Evolutionary conservation across 92 coral and sea anemone genomes (phyloP), one percentile per base, ranked within the genome.

Genomic region (Paramuricea clavata): DNA sequence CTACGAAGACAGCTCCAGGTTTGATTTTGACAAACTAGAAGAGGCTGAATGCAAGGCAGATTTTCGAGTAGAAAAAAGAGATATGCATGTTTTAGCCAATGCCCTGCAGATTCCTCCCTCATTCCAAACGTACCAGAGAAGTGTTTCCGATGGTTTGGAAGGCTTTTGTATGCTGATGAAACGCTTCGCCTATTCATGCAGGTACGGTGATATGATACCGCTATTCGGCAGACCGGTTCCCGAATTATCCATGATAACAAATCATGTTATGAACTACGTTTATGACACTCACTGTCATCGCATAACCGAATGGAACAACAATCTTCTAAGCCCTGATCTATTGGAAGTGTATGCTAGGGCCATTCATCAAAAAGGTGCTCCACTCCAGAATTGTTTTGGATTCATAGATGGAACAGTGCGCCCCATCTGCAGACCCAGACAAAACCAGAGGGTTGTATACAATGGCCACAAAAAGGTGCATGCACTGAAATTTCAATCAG

Each of bases 341-440:
- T n/a, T n/a, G n/a, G 64, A 75, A 49, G 52, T 22, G 6, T 75
- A 75, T n/a, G 60, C 64, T 10, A 50, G 6, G 19, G 61, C 81
- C 49, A 75, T 44, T 44, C 15, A 25, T 23, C 1, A 39, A 28
- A 75, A 43, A 75, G 81, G 81, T 19, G 60, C 81, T 25, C 59
- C 61, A 25, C 30, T 44, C 0, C 2, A 1, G 7, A 75, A 75
- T 16, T 75, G 81, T 16, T 75, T 75, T 44, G 81, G 81, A 15
- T 43, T 44, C 81, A 75, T 44, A 44, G 81, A 75, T 17, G 81
- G 36, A 49, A 75, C 81, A 34, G 81, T 75, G 2, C 60, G 81
- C 19, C 81, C 81, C 22, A 75, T 75, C 39, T 75, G 81, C 39
- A 44, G 81, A 25, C 81, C 60, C 35, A n/a, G 11, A 23, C 42